These are phyloP conservation scores for Varanus komodoensis DNA, from an alignment of 2,113 vertebrate genomes.

Conservation along the genomic window DNA sequence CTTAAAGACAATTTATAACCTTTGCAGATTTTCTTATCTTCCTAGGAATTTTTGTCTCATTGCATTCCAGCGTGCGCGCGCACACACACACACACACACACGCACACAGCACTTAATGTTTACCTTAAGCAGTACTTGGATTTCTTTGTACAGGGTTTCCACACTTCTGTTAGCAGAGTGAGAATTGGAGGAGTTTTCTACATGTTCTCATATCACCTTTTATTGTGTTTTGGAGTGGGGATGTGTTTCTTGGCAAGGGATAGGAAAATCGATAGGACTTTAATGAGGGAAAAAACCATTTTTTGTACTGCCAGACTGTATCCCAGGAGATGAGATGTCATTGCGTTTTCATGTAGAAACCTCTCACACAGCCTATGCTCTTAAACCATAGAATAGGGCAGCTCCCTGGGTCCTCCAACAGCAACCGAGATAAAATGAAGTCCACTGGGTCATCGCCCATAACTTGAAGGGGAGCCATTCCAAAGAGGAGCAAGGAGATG, in stretches of 20 bases:
- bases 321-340: constrained; percentile 11
- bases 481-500: not conserved
- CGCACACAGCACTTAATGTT: not conserved
- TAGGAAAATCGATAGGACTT: constrained; percentile 3
- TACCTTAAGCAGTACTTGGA: not conserved
- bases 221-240: not conserved
- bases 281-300: not conserved
- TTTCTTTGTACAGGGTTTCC: not conserved
- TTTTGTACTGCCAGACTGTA: constrained; percentile 2
- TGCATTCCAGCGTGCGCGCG: too few relatives aligned
- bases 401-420: not conserved
- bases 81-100: not conserved
- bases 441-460: not conserved
- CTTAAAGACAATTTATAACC: too few relatives aligned
- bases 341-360: constrained; percentile 2
- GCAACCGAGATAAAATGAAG: not conserved
- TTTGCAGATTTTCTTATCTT: too few relatives aligned
- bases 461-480: not conserved
- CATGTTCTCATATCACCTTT: constrained; percentile 1
- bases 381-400: not conserved
- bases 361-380: not conserved
- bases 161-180: not conserved
- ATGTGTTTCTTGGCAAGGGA: not conserved
- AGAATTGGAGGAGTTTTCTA: not conserved
- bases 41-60: too few relatives aligned